phyloP scores from a whole-genome alignment of 2,113 vertebrate species.

The Coptodon bakossiorum region DNA sequence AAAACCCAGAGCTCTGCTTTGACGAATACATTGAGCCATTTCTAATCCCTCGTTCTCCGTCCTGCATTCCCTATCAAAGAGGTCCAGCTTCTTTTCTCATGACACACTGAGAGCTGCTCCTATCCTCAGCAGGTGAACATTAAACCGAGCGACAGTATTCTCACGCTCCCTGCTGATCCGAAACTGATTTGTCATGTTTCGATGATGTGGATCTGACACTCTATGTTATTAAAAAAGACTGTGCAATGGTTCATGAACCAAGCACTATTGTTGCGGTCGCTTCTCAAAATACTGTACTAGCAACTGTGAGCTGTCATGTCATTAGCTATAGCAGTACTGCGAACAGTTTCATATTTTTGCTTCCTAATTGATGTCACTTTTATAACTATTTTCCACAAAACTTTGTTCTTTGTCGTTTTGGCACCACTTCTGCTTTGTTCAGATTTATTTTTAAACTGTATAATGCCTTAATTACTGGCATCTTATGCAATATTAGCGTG shows the following conservation, averaged over 20 bases:
- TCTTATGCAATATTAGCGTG: not conserved
- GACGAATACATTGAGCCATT: not conserved
- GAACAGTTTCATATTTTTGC: not conserved
- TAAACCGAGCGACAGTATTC: not conserved
- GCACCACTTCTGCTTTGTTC: not conserved
- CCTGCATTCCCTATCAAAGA: not conserved
- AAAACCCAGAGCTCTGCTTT: not conserved
- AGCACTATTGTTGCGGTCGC: not conserved
- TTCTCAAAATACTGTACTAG: not conserved
- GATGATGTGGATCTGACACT: not conserved
- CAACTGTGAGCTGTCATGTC: not conserved
- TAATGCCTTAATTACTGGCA: not conserved
- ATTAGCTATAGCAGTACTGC: not conserved
- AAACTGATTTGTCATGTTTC: not conserved
- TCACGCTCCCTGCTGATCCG: not conserved
- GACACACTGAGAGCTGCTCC: not conserved
- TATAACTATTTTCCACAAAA: not conserved
- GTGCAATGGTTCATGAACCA: not conserved
- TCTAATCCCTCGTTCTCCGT: constrained; percentile 11
- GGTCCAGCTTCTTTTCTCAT: not conserved
- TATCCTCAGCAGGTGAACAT: not conserved
- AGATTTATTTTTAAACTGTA: not conserved
- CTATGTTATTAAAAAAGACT: not conserved
- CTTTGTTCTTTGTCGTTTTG: not conserved
- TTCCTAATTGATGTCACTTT: not conserved